Evolutionary conservation across 2,888 invertebrate species (phyloP), one percentile per base, ranked within the genome.

Genomic region (Plutella xylostella): DNA sequence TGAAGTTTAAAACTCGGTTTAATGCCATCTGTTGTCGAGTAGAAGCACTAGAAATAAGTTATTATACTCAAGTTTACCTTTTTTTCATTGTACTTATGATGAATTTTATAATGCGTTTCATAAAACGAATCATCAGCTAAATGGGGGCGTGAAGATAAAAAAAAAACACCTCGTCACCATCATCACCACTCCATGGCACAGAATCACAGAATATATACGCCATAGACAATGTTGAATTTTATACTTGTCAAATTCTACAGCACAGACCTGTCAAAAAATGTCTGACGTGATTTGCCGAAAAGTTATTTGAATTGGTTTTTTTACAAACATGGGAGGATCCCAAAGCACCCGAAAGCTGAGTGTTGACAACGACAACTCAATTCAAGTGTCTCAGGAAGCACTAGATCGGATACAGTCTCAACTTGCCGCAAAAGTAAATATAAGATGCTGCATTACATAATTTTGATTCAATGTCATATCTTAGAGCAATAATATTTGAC

Each of bases 291-390:
- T 34, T 44, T 41, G 35, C 35, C 43, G 43, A 42, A 64, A 65
- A 68, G 61, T 63, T 68, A 67, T 64, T 67, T 60, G 58, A 58
- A 53, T 54, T 53, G 55, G 53, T 50, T 61, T 56, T 71, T 74
- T 72, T 65, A 59, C 58, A 66, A 79, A 67, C 56, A 88, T 88
- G 88, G 88, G 88, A 66, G 85, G 79, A 57, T 77, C 80, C 50
- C 76, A 86, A 62, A 88, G 87, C 64, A 82, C 87, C 51, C 64
- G 83, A 50, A 82, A 82, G 71, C 57, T 83, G 53, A 76, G 74
- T 59, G 79, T 83, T 49, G 82, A 83, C 45, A 83, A 83, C 55
- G 83, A 83, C 57, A 82, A 82, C 64, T 63, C 79, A 51, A 80
- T 83, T 53, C 80, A 82, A 68, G 78, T 83, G 50, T 83, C 83